These are phyloP conservation scores for Panthera leo DNA, from an alignment of 2,113 vertebrate species.

Conservation along the genomic window DNA sequence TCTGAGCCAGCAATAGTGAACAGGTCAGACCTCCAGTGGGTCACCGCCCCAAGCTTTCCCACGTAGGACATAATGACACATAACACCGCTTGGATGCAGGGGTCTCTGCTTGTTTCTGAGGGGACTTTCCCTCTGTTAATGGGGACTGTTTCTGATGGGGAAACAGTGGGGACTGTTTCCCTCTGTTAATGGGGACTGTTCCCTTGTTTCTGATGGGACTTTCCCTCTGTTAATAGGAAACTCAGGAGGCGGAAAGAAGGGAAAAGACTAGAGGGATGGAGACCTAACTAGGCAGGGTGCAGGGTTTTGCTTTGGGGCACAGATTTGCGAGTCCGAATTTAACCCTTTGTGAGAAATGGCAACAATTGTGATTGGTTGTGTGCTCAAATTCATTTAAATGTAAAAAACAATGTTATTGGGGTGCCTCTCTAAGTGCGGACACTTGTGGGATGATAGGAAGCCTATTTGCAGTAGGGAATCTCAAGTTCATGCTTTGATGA, in stretches of 20 bases:
- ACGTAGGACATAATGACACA: fast-evolving
- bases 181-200: no score
- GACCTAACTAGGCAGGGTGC: not conserved
- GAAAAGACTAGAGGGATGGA: fast-evolving
- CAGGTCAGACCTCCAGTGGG: not conserved
- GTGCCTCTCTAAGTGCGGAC: not conserved
- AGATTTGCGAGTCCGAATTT: not conserved
- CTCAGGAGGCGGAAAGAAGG: not conserved
- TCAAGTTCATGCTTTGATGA: not conserved
- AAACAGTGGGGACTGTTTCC: no score
- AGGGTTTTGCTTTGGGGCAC: not conserved
- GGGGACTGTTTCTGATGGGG: no score
- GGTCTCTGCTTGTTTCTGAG: not conserved
- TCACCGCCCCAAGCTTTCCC: not conserved
- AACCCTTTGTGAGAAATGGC: not conserved
- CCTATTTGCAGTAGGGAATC: not conserved
- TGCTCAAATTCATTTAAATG: not conserved
- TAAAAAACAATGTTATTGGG: not conserved
- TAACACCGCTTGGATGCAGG: not conserved
- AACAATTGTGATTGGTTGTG: no score
- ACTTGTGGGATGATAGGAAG: not conserved
- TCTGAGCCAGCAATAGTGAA: not conserved
- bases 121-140: not conserved
- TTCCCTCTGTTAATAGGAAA: not conserved
- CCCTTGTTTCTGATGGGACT: not conserved